Evolutionary conservation across 2,797 vertebrate species (phyloP).

Genomic region (Phrynocephalus vlangalii): DNA sequence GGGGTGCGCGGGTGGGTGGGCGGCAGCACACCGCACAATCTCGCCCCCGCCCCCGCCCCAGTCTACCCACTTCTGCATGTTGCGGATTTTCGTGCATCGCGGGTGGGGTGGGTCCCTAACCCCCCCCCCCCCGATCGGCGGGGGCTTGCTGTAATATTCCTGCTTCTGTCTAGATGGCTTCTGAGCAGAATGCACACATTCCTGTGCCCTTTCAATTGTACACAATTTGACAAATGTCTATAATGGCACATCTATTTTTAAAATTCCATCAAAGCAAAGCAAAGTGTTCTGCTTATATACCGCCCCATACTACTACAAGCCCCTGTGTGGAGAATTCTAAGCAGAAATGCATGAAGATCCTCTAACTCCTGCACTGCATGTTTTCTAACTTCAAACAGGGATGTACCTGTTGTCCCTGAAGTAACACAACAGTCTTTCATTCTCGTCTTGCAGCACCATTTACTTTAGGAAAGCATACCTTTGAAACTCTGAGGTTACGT

Average conservation of each 20-base stretch:
- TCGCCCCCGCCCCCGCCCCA: too few species aligned
- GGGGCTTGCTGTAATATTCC: neutral
- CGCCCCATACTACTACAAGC: too few species aligned
- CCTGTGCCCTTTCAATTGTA: neutral
- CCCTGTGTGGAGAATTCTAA: neutral
- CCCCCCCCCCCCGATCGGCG: too few species aligned
- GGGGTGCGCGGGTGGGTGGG: too few species aligned
- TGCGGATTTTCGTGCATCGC: too few species aligned
- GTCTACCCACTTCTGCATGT: too few species aligned
- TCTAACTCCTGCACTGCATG: neutral
- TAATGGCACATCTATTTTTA: neutral
- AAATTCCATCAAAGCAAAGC: too few species aligned
- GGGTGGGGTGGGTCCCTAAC: too few species aligned
- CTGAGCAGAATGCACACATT: neutral
- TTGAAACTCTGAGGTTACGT: constrained; percentile 18
- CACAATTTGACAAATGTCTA: neutral
- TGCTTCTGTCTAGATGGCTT: neutral
- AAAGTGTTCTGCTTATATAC: too few species aligned
- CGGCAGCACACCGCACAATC: too few species aligned
- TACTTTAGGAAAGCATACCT: constrained; percentile 4
- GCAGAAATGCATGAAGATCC: neutral
- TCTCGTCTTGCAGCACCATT: neutral
- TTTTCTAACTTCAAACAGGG: neutral
- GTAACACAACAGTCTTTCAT: too few species aligned
- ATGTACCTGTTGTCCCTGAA: neutral